Base-by-base conservation (phyloP, 2,113 vertebrate genomes). In the Eleginops maclovinus region DNA sequence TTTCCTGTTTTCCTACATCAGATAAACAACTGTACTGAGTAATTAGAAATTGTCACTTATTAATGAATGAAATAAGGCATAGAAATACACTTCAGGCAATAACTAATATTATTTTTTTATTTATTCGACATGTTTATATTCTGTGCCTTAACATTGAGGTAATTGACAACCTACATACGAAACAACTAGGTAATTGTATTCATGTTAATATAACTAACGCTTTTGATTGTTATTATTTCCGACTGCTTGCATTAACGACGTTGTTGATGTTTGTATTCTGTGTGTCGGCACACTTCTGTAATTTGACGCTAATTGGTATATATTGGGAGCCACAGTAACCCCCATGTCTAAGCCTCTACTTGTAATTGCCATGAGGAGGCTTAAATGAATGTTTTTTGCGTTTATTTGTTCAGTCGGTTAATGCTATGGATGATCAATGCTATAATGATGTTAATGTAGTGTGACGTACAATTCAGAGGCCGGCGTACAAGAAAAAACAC, bases 271-370 rank as follows among this genome's bases (percentile, higher is more conserved):
- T 59, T 51, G 55, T 41, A 63, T 60, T 22, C 15, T 31, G 26
- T 31, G 26, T 81, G 74, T 68, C n/a, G 9, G 65, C 43, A 62
- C 24, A 75, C 67, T 72, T 61, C 22, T 3, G 13, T 49, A 28
- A n/a, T 74, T 68, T 73, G 76, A 80, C 51, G 76, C 53, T 88
- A 87, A 88, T 84, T 80, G 66, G 43, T 66, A 44, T 59, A 69
- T 74, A 80, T 15, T 26, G 36, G 65, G 73, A 65, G 47, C 58
- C 59, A 50, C 72, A 26, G 77, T 47, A 54, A 22, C 49, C 72
- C 1, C 1, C 21, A 46, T 61, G 76, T 67, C 47, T 9, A n/a
- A 36, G 31, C 54, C 55, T 51, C 64, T 59, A 36, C 51, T 53
- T 58, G 61, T 76, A 70, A 77, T 75, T 53, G 59, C 14, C 56